Base-by-base conservation (phyloP, 1,140 invertebrate species). In the Drosophila mayri region DNA sequence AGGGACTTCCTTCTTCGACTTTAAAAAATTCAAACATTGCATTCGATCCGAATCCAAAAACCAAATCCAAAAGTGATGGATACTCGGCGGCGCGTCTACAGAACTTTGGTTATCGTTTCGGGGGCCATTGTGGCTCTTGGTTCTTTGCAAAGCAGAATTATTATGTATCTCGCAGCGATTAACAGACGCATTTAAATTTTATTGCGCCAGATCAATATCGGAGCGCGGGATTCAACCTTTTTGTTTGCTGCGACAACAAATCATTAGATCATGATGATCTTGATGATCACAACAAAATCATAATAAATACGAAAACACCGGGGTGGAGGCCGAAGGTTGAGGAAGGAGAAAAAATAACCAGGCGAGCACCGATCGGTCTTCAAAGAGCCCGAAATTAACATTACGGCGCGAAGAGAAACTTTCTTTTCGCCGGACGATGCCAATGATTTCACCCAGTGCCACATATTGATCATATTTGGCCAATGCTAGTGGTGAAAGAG, bases 111-210 rank as follows among this genome's bases (percentile, higher is more conserved):
- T 68, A 72, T 80, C 58, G 59, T 72, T 54, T 38, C 32, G 38
- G 32, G 20, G 55, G 62, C 62, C 60, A 61, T 68, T 52, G 44
- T 68, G 32, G 60, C 55, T 50, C 57, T 40, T 28, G 18, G 68
- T 55, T 76, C 60, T 79, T 73, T 68, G 32, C 20, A 16, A 20
- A 54, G 78, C 70, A 85, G 81, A 90, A 90, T 90, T 90, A 90
- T 90, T 90, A 90, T 90, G 85, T 90, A 90, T 90, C 86, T 85
- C 61, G 67, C 70, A 85, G 70, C 86, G 85, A 90, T 90, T 90
- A 90, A 90, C 85, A 90, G 71, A 66, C 85, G 85, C 85, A 90
- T 84, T 90, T 90, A 78, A 90, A 85, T 90, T 90, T 90, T 90
- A 90, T 90, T 90, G 78, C 85, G 63, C 85, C 59, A 79, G 85